Percentiles rank a stretch among this genome's conserved stretches.
phyloP scores from a whole-genome alignment of 2,797 vertebrate species.

The Neosilurus hyrtlii region DNA sequence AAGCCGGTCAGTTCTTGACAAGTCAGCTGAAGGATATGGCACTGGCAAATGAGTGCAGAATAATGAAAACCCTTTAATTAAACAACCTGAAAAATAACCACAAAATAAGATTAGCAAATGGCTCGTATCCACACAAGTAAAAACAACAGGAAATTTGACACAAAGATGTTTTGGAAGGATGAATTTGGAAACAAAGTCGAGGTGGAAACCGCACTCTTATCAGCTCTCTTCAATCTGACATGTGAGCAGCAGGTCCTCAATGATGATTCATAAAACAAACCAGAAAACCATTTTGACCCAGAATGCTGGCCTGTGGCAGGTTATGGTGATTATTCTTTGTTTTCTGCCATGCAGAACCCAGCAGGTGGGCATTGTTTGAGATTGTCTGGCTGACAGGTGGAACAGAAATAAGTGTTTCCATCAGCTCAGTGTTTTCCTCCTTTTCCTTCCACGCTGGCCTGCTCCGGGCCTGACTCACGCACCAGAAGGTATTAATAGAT shows the following conservation, averaged over 20 bases:
- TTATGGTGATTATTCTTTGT: slow-evolving; percentile 12
- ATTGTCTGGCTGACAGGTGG: slow-evolving; percentile 45
- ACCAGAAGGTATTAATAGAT: slow-evolving; percentile 47
- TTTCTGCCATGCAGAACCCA: slow-evolving; percentile 18
- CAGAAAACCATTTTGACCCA: neutral
- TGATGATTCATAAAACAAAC: slow-evolving; percentile 8
- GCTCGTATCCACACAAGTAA: slow-evolving; percentile 1
- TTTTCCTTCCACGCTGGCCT: slow-evolving; percentile 38
- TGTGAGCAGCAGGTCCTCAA: neutral
- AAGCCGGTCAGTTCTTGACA: neutral
- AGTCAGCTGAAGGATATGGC: neutral
- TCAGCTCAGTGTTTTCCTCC: slow-evolving; percentile 42
- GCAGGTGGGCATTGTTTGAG: slow-evolving; percentile 54
- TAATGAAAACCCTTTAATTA: neutral
- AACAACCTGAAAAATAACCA: neutral
- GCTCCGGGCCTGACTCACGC: slow-evolving; percentile 38
- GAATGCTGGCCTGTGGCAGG: neutral
- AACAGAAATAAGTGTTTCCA: slow-evolving; percentile 34
- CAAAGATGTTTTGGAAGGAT: slow-evolving; percentile 49
- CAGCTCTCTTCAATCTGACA: slow-evolving; percentile 16
- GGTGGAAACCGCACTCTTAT: slow-evolving; percentile 44
- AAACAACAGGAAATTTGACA: slow-evolving; percentile 43
- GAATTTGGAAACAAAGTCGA: slow-evolving; percentile 26
- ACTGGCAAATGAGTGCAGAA: neutral
- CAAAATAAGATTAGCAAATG: neutral